A percentile compares a stretch with the other conserved stretches of the same genome.
These are phyloP conservation scores for Lucinisca nassula DNA, from an alignment of 2,888 invertebrate genomes.

Conservation along the genomic window DNA sequence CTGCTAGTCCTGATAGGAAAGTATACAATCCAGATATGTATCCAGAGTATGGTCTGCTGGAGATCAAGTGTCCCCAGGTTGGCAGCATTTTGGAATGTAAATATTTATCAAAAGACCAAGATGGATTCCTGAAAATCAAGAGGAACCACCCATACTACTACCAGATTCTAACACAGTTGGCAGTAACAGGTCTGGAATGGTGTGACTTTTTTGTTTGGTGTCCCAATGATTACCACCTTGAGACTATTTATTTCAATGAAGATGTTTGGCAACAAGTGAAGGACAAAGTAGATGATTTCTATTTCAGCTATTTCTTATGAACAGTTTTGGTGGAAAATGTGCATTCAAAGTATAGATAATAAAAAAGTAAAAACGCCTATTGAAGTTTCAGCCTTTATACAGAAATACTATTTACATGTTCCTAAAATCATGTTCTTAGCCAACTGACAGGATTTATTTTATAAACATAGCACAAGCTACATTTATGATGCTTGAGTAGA, in stretches of 20 bases:
- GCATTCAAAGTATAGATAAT: background rate
- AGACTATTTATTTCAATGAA: conserved; percentile 32
- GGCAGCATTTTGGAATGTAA: conserved; percentile 12
- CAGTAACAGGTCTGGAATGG: conserved; percentile 30
- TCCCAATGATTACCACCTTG: background rate
- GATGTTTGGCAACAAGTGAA: conserved; percentile 16
- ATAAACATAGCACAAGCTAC: background rate
- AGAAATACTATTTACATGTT: background rate
- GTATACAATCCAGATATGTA: conserved; percentile 33
- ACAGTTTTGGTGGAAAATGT: background rate
- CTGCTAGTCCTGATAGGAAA: conserved; percentile 43
- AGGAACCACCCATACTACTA: conserved; percentile 33
- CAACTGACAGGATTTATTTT: background rate
- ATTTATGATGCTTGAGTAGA: background rate
- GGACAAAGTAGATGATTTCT: conserved; percentile 33
- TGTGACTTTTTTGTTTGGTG: conserved; percentile 51
- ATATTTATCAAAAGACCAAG: background rate
- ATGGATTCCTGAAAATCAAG: conserved; percentile 7
- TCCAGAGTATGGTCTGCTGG: conserved; percentile 34
- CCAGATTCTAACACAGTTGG: conserved; percentile 26
- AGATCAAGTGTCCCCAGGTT: conserved; percentile 44
- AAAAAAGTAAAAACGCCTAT: background rate
- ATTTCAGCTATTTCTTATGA: conserved; percentile 20
- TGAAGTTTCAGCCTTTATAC: background rate
- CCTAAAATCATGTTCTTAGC: background rate